phyloP scores from a whole-genome alignment of 2,797 vertebrate genomes.

The Aphelocoma californica region DNA sequence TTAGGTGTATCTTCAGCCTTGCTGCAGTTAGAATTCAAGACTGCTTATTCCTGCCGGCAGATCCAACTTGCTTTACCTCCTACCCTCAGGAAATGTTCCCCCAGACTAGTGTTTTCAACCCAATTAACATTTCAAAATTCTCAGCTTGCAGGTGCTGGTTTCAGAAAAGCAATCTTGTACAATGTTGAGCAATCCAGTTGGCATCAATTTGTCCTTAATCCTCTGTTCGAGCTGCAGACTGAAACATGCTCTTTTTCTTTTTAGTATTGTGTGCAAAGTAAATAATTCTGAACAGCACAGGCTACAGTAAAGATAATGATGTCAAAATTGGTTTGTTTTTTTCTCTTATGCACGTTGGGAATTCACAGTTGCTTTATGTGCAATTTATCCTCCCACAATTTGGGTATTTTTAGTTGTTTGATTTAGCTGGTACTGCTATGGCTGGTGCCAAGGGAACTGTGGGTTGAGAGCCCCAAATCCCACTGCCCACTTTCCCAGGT shows the following conservation, averaged over 20 bases:
- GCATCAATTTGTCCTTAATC: neutral
- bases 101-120: neutral
- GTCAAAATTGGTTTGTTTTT: neutral
- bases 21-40: neutral
- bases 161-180: neutral
- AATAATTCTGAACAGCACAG: neutral
- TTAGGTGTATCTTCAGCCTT: neutral
- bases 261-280: neutral
- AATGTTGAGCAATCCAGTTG: constrained; percentile 9
- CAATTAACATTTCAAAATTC: constrained; percentile 34
- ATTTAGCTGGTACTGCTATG: neutral
- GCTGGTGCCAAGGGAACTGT: neutral
- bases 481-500: neutral
- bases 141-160: constrained; percentile 38
- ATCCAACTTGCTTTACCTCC: neutral
- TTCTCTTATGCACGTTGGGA: fast-evolving
- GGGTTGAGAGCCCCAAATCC: neutral
- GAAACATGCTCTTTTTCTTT: neutral
- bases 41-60: neutral
- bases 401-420: neutral
- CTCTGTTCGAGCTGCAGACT: neutral
- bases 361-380: neutral
- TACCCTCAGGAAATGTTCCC: neutral
- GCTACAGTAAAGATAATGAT: neutral
- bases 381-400: neutral